These are phyloP conservation scores for Meteorus sp. DNA, from an alignment of 1,140 invertebrate genomes.

Conservation along the genomic window DNA sequence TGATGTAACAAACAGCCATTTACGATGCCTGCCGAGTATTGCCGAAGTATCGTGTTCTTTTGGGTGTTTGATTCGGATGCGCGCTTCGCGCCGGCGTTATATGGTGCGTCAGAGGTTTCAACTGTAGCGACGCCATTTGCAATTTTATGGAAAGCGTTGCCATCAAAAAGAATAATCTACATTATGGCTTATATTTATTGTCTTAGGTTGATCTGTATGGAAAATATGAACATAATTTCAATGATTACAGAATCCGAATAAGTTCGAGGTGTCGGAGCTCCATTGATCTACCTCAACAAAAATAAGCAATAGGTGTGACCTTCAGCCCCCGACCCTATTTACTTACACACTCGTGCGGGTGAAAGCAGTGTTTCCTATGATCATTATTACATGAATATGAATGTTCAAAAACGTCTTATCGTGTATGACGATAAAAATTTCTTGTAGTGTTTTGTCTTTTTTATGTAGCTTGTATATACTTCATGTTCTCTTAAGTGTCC, in stretches of 20 bases:
- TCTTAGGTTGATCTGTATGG: no score
- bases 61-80: constrained; percentile 16
- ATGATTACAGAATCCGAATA: no score
- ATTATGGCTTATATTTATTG: no score
- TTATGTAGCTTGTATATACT: background rate
- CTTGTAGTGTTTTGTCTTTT: no score
- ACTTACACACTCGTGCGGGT: constrained; percentile 15
- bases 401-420: background rate
- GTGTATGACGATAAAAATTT: background rate
- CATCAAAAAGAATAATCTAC: constrained; percentile 25
- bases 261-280: no score
- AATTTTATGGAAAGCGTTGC: constrained; percentile 43
- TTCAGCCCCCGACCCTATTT: constrained; percentile 26
- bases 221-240: no score
- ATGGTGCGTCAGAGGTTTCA: constrained; percentile 45
- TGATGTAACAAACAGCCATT: constrained; percentile 55
- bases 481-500: background rate
- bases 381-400: constrained; percentile 15
- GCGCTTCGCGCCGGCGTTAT: constrained; percentile 27
- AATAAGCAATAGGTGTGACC: no score
- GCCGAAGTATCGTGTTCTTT: no score
- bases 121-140: constrained; percentile 49
- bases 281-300: no score
- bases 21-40: constrained; percentile 41
- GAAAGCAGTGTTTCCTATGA: constrained; percentile 21